These are phyloP conservation scores for Pygocentrus nattereri DNA, from an alignment of 2,797 vertebrate species.

Conservation along the genomic window DNA sequence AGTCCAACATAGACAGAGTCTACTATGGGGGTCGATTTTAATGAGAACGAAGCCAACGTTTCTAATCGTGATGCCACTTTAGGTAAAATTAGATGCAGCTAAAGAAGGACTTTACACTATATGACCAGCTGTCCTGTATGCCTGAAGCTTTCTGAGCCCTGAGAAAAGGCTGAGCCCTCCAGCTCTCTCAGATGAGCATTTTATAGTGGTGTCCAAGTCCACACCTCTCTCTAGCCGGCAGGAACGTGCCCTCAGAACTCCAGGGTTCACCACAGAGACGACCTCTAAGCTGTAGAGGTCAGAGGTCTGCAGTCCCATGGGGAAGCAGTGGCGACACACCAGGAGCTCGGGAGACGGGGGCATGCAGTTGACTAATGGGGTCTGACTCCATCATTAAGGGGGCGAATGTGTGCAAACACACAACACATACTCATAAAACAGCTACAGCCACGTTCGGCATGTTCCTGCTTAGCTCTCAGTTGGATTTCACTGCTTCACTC, in stretches of 20 bases:
- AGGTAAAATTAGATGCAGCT: not conserved
- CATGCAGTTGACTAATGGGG: constrained; percentile 56
- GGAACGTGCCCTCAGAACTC: constrained; percentile 71
- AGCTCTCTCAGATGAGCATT: constrained; percentile 19
- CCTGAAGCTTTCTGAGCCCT: not conserved
- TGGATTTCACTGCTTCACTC: not conserved
- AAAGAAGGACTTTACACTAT: not conserved
- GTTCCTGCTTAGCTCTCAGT: not conserved
- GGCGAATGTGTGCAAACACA: constrained; percentile 27
- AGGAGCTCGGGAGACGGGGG: constrained; percentile 56
- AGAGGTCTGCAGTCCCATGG: constrained; percentile 66
- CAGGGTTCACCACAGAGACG: constrained; percentile 67
- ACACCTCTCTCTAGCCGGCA: constrained; percentile 55
- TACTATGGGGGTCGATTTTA: not conserved
- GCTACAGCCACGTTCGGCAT: not conserved
- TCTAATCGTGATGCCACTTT: not conserved
- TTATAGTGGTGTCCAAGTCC: constrained; percentile 40
- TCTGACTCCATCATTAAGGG: constrained; percentile 51
- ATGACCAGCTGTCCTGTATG: not conserved
- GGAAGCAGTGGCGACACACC: constrained; percentile 68
- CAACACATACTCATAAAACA: constrained; percentile 55
- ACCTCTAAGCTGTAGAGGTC: constrained; percentile 66
- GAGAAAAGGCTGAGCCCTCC: not conserved
- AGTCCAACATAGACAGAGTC: not conserved
- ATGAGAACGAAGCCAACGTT: not conserved